phyloP scores from a whole-genome alignment of 2,888 invertebrate species.

The Congeria kusceri region DNA sequence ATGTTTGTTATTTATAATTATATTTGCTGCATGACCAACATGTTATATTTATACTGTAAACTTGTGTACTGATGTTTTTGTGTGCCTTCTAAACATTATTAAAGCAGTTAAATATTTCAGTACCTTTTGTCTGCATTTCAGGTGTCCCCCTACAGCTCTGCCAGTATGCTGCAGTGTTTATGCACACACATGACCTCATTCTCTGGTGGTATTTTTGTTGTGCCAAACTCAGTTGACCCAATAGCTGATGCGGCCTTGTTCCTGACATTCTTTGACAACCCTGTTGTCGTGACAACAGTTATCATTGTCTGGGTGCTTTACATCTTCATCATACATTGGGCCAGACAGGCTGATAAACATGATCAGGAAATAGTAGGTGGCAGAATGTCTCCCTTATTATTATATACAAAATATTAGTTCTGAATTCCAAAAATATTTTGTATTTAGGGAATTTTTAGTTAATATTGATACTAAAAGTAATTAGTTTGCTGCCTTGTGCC shows the following conservation, averaged over 20 bases:
- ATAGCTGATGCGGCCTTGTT: constrained; percentile 70
- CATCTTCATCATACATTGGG: constrained; percentile 73
- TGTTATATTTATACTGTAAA: no score
- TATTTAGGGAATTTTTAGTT: no score
- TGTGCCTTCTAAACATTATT: no score
- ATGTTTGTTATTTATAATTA: no score
- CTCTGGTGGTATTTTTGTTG: constrained; percentile 71
- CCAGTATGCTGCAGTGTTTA: constrained; percentile 62
- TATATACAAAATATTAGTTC: no score
- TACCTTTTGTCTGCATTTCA: constrained; percentile 35
- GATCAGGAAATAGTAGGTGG: constrained; percentile 67
- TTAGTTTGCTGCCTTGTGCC: no score
- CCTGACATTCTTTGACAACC: constrained; percentile 79
- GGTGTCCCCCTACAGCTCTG: constrained; percentile 61
- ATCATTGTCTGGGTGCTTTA: constrained; percentile 74
- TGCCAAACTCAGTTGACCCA: constrained; percentile 72
- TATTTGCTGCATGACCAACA: no score
- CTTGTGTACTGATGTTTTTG: no score
- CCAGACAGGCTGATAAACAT: constrained; percentile 65
- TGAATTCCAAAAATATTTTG: no score
- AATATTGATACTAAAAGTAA: no score
- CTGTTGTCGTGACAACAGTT: constrained; percentile 73
- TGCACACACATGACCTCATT: constrained; percentile 75
- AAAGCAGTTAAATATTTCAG: neutral
- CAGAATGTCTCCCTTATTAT: no score